Base-by-base conservation (phyloP, 2,888 invertebrate species). In the Abrostola triplasia region DNA sequence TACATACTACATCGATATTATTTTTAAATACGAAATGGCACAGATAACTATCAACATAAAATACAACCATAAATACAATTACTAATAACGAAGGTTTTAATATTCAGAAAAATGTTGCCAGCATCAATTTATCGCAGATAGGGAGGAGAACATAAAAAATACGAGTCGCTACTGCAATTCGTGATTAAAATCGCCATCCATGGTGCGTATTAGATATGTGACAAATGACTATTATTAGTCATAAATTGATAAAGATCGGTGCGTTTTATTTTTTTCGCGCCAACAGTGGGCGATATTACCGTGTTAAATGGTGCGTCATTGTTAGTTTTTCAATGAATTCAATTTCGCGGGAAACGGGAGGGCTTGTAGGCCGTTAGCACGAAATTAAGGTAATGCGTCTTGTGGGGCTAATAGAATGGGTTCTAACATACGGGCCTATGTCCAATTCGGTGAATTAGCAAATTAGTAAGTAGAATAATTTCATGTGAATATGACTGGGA, bases 221-320 rank as follows among this genome's bases (percentile, higher is more conserved):
- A 86, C 79, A 86, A 86, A 87, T 84, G 58, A 70, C 83, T 63
- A 83, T 84, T 85, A 88, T 86, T 82, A 87, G 80, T 85, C 85
- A 85, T 88, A 87, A 85, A 87, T 85, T 47, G 84, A 24, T 24
- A 72, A 84, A 82, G 80, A 81, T 81, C 70, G 72, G 53, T 73
- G 66, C 57, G 73, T 83, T 81, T 81, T 84, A 73, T 82, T 84
- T 77, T 84, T 74, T 84, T 77, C 64, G 65, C 66, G 61, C 65
- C 59, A 66, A 55, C 67, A 60, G 81, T 82, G 83, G 84, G 85
- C 77, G 80, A 55, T 62, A 62, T 49, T 61, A 64, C n/a, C 49
- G 59, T 47, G 67, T 70, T 70, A 73, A 67, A 36, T 52, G 62
- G 54, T 57, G 36, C 59, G 60, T 58, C 71, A 74, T 50, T 70